Percentiles rank a stretch among this genome's conserved stretches.
Conservation (phyloP, 2,113 vertebrate species). For the Coptodon bakossiorum region DNA sequence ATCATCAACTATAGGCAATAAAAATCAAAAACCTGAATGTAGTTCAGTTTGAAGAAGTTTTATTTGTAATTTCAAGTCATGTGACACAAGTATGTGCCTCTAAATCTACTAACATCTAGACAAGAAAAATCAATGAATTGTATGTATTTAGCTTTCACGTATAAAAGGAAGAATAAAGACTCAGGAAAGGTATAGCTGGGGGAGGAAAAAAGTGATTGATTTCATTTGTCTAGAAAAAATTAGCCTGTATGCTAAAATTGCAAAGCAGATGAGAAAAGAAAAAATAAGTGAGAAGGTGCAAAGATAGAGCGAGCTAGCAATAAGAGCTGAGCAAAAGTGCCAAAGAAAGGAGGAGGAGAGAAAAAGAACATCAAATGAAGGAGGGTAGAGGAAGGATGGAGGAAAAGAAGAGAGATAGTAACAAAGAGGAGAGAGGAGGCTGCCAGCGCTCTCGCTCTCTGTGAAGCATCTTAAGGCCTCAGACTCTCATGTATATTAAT, state of each 20-base stretch:
- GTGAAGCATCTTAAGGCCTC: conserved; percentile 70
- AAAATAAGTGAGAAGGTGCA: not conserved
- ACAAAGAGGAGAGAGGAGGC: conserved; percentile 38
- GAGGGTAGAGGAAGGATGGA: conserved; percentile 3
- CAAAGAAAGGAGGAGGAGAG: not conserved
- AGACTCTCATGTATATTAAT: conserved; percentile 77
- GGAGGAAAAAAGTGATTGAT: not conserved
- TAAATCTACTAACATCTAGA: not conserved
- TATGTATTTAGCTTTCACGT: not conserved
- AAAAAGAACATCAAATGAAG: not conserved
- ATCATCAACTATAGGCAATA: not conserved
- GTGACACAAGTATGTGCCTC: not conserved
- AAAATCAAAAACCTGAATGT: not conserved
- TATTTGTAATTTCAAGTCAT: not conserved
- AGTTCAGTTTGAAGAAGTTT: not conserved
- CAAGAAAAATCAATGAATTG: not conserved
- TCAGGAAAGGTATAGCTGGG: not conserved
- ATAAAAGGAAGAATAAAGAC: not conserved
- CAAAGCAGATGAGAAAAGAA: not conserved
- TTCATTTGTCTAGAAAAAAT: not conserved
- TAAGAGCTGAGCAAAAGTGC: not conserved
- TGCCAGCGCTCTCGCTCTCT: conserved; percentile 25
- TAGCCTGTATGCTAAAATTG: not conserved
- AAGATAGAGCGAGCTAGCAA: not conserved
- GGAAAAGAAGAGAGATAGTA: conserved; percentile 3